Evolutionary conservation across 2,888 invertebrate species (phyloP), one percentile per base, ranked within the genome.

Genomic region (Philereme transversata): DNA sequence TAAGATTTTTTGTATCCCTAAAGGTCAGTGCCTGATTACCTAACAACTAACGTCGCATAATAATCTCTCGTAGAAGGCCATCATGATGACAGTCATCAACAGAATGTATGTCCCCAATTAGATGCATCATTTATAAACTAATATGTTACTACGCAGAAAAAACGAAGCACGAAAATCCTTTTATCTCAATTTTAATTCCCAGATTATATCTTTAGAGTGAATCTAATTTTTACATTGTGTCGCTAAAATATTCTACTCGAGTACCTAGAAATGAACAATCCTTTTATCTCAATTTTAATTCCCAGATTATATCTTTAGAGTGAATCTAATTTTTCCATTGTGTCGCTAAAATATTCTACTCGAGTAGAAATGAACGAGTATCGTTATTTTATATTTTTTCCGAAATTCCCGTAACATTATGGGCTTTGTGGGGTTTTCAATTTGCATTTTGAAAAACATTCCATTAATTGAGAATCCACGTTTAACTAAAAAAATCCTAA

Each of bases 101-200:
- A 22, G 1, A 22, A 22, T 22, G 22, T 7, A 40, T 40, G 40
- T 7, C 40, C 7, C 40, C 6, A 8, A 40, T 0, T 40, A 40
- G 4, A 40, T 6, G 40, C 8, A 40, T 40, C 40, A 40, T 6
- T 40, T 6, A 40, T 7, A 40, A 40, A 5, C 40, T 40, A 6
- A 8, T 6, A 40, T 8, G 8, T 7, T 6, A 40, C 40, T 40
- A 0, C 0, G 6, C 40, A 8, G 40, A 40, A 40, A 38, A 40
- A 40, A 36, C n/a, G 33, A 8, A 35, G 59, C 61, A 65, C 46
- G 50, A 46, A 50, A 64, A 64, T 52, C 52, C 61, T 65, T 65
- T 59, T 57, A 65, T 36, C 49, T 36, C 35, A 3, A 45, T 51
- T 57, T 43, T 60, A 57, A 57, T 60, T 51, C 22, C 35, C 45